Evolutionary conservation across 2,888 invertebrate genomes (phyloP), one percentile per base, ranked within the genome.

Genomic region (Chrysina gloriosa): DNA sequence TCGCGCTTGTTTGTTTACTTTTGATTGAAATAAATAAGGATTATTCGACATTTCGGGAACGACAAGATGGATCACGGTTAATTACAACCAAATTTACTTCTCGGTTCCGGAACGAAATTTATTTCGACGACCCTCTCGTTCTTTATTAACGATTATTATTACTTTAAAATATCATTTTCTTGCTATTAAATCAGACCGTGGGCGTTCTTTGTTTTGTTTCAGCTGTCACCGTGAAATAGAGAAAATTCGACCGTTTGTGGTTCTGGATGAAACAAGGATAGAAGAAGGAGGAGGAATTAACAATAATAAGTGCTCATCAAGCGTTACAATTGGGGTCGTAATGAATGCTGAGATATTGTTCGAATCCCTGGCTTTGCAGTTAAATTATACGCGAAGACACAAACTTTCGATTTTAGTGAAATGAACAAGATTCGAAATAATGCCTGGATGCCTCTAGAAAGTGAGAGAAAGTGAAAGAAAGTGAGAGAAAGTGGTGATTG

Each of bases 121-220:
- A n/a, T n/a, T n/a, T n/a, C n/a, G n/a, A n/a, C n/a, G n/a, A n/a
- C n/a, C n/a, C n/a, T n/a, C n/a, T n/a, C n/a, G n/a, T n/a, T n/a
- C n/a, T n/a, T n/a, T n/a, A n/a, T n/a, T n/a, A n/a, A n/a, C n/a
- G n/a, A n/a, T 11, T 3, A 48, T 48, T 48, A 48, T 48, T 48
- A 25, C 25, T 23, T 48, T 48, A 48, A 48, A 48, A 27, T 48
- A 25, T 48, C 48, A 48, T 48, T 25, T 48, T 5, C 5, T 4
- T 39, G 9, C 14, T 14, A 14, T 39, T 48, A 25, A 48, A 23
- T 48, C 25, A 48, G 48, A 25, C 36, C 2, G 36, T 4, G 36
- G 11, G n/a, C 11, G 36, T 11, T 36, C 36, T 36, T 36, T 36
- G 36, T 14, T 14, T 36, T 36, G 5, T 36, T n/a, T n/a, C n/a